Base-by-base conservation (phyloP, 2,113 vertebrate species). In the Salvelinus namaycush region DNA sequence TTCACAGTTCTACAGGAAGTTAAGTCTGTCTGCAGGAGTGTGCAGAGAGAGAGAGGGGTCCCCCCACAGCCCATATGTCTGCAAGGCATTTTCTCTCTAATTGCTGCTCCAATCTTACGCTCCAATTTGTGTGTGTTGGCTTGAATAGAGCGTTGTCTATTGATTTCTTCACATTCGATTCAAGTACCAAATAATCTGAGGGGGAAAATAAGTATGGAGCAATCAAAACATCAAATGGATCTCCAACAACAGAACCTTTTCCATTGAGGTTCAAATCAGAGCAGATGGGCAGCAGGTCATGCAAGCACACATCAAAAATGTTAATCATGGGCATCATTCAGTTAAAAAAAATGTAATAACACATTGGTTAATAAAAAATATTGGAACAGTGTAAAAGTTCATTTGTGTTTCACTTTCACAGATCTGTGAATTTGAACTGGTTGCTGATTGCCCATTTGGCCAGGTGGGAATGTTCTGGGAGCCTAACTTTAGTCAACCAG, bases 221-320 rank as follows among this genome's bases (percentile, higher is more conserved):
- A 24, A 73, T 54, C 16, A 16, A 54, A 54, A 54, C 51, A 54
- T 54, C 39, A 44, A 44, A 44, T 44, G 39, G 90, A 99, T 95
- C 59, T 99, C 97, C 86, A 96, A 97, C 87, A 99, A 54, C 51
- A 54, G 16, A 18, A 54, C 51, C 4, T 54, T 18, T 54, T 14
- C 1, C 14, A 54, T 54, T 18, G 51, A 54, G 14, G 16, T 18
- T 54, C 16, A 54, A 18, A 54, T 54, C 51, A 18, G 51, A 54
- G 51, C 39, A 44, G 39, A 44, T 44, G 39, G 39, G 0, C 39
- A 44, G 9, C 39, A 16, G 16, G 51, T 54, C 51, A 54, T 54
- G 12, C 51, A 18, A 54, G 14, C 49, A 51, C 14, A 51, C 49
- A 51, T 16, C 49, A 14, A 51, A 51, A 12, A 51, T 12, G 49